Base-by-base conservation (phyloP, 2,797 vertebrate species). In the Valencia hispanica region DNA sequence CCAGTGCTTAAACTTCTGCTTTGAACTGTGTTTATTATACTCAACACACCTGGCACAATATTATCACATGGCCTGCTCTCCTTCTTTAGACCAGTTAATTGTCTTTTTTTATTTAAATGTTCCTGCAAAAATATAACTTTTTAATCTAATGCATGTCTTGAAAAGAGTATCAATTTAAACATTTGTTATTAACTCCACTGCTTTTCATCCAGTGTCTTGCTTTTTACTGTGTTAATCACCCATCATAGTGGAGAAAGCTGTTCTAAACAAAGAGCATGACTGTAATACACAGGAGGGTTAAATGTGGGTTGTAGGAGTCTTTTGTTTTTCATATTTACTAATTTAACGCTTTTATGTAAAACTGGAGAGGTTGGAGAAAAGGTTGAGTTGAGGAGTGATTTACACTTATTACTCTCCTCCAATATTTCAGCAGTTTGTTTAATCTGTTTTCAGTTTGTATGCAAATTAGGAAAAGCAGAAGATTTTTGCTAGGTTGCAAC, bases 311-410 rank as follows among this genome's bases (percentile, higher is more conserved):
- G 22, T 72, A 74, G 78, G 25, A 53, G 15, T 50, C 77, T 78
- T 82, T 82, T 59, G 84, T 27, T 78, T 47, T 86, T 18, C n/a
- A 82, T 81, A 85, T 73, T 84, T 82, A 79, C 75, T 68, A 32
- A 78, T 74, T 81, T 73, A 75, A 79, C 71, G 73, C 78, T 27
- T 74, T 45, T 6, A 39, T 70, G 50, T 75, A 86, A 81, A 82
- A 77, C 20, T 20, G 20, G 11, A 86, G 68, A 86, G 66, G 81
- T 85, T 34, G 76, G 68, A 30, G 53, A 70, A 72, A 51, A 61
- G 18, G 68, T 32, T 51, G 65, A 74, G 36, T 4, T 20, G 36
- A 80, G 50, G 68, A 53, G 41, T 27, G 47, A 85, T 76, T 73
- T 74, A 79, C 47, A 25, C 55, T 74, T 51, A 81, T 80, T 71